Percentiles rank a stretch among this genome's conserved stretches.
phyloP scores from a whole-genome alignment of 37 sponge, comb jelly and placozoan genomes.

The Chondrosia reniformis region DNA sequence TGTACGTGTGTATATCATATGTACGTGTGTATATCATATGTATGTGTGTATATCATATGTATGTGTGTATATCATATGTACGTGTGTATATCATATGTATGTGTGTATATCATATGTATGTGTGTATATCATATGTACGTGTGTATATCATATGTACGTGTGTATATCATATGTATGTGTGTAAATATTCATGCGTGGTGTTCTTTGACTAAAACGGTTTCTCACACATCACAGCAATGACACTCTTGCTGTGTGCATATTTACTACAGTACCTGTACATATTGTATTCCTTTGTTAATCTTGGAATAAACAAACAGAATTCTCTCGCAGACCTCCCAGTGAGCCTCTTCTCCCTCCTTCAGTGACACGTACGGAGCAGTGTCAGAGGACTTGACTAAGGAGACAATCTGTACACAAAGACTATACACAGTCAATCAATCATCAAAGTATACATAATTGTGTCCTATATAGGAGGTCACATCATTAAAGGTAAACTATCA shows the following conservation, averaged over 20 bases:
- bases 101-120: not conserved
- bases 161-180: not conserved
- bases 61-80: not conserved
- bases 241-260: no score
- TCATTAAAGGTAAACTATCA: no score
- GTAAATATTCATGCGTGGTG: not conserved
- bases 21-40: not conserved
- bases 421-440: no score
- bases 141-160: not conserved
- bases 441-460: no score
- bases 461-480: no score
- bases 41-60: not conserved
- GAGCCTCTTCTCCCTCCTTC: conserved; percentile 93
- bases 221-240: no score
- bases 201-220: no score
- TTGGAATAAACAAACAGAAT: conserved; percentile 92
- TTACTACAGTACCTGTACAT: conserved; percentile 89
- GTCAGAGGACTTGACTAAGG: conserved; percentile 1
- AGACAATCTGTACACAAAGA: not conserved
- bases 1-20: no score
- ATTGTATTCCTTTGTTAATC: conserved; percentile 85
- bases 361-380: conserved; percentile 24
- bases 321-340: conserved; percentile 92
- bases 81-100: not conserved
- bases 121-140: not conserved